Conservation (phyloP, 1,140 invertebrate species). For the Sitodiplosis mosellana region DNA sequence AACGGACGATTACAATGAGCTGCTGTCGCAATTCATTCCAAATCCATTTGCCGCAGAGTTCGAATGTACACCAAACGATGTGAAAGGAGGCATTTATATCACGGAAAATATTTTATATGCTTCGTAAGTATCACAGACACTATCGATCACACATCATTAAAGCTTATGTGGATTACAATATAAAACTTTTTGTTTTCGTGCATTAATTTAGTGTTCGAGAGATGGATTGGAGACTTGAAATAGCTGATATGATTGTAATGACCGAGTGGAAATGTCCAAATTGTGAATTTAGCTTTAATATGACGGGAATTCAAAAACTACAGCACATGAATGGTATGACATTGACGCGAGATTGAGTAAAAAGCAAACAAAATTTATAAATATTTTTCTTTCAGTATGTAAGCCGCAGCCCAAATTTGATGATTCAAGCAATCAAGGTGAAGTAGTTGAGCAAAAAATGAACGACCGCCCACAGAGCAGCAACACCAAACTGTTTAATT, state of each 20-base stretch:
- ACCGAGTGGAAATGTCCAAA: conserved; percentile 34
- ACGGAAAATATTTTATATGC: conserved; percentile 70
- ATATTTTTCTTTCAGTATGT: conserved; percentile 20
- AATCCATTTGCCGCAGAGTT: conserved; percentile 56
- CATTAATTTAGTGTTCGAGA: conserved; percentile 30
- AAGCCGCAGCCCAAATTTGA: conserved; percentile 2
- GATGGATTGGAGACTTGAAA: conserved; percentile 37
- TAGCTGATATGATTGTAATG: conserved; percentile 29
- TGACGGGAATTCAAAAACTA: conserved; percentile 36
- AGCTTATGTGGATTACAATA: background rate
- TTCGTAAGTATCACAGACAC: conserved; percentile 38
- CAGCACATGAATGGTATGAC: conserved; percentile 25
- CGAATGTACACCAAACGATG: conserved; percentile 33
- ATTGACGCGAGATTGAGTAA: background rate
- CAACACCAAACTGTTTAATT: conserved; percentile 49
- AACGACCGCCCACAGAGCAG: conserved; percentile 28
- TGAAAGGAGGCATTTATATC: conserved; percentile 69
- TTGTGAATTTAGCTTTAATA: conserved; percentile 29
- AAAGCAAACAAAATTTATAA: conserved; percentile 6
- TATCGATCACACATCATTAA: background rate
- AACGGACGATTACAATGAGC: conserved; percentile 23
- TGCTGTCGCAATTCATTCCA: conserved; percentile 23
- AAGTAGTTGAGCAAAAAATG: conserved; percentile 12
- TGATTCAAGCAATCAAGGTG: conserved; percentile 17
- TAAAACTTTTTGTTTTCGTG: background rate